Percentiles rank a stretch among this genome's conserved stretches.
phyloP scores from a whole-genome alignment of 2,888 invertebrate genomes.

The Hypolimnas misippus region DNA sequence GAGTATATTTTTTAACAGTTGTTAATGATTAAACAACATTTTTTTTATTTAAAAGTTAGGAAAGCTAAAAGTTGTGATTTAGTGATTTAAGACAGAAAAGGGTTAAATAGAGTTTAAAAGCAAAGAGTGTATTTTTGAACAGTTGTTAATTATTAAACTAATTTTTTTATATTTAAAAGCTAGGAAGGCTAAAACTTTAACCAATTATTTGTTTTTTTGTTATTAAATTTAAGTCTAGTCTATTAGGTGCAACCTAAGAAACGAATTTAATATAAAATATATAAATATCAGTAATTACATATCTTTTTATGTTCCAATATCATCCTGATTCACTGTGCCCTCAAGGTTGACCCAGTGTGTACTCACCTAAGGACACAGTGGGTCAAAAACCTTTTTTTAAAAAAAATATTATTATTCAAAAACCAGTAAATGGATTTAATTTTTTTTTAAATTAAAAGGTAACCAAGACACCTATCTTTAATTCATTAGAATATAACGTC shows the following conservation, averaged over 20 bases:
- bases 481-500: not conserved
- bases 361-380: constrained; percentile 1
- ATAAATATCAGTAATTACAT: not conserved
- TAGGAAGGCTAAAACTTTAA: not conserved
- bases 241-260: not conserved
- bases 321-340: not conserved
- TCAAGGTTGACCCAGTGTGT: not conserved
- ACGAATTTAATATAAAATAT: no score
- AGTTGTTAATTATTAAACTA: no score
- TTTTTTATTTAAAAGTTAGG: not conserved
- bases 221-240: not conserved
- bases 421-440: not conserved
- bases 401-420: not conserved
- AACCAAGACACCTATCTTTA: not conserved
- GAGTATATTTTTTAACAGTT: not conserved
- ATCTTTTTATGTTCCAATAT: not conserved
- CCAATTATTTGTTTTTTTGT: not conserved
- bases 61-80: not conserved
- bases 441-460: not conserved
- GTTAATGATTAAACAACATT: not conserved
- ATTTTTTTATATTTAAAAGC: no score
- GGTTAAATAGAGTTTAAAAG: no score
- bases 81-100: no score
- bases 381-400: constrained; percentile 1
- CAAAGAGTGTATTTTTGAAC: no score